Base-by-base conservation (phyloP, 53 echinoderm and acorn worm species). In the Mesocentrotus franciscanus region DNA sequence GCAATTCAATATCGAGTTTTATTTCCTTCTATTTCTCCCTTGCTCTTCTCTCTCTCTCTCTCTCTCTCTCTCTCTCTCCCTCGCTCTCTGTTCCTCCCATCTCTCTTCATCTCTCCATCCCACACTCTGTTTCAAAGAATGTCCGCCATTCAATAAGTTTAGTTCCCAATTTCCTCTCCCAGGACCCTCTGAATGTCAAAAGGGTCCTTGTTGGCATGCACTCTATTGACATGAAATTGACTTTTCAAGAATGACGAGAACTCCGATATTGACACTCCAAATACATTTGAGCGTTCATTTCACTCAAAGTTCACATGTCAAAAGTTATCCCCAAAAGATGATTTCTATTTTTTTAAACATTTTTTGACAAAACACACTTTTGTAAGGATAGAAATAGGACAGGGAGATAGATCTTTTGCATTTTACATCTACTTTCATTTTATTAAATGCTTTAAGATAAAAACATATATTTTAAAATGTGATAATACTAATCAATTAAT, bases 201-300 rank as follows among this genome's bases (percentile, higher is more conserved):
- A 9, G 15, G 92, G 75, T 92, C 58, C 35, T 30, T 75, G 92
- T 74, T 29, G 74, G 92, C 92, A 92, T 92, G 74, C 70, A 1
- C 57, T 71, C 56, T 92, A 92, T 92, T 74, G 92, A 92, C 75
- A 72, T 74, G 92, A 92, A 92, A 71, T 92, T 92, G 92, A 92
- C 92, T 92, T 72, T 92, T 92, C 92, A 92, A 91, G 91, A 91
- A 91, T 91, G 91, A 64, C 39, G 34, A 61, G 66, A 66, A 66
- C 61, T 91, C 39, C 16, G 64, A 64, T 91, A 91, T 91, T 91
- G 91, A 91, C 91, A 66, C 66, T 64, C 91, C 39, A 64, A 91
- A 91, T 91, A 91, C 91, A 33, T 62, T n/a, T 14, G 66, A 35
- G 91, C 66, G 35, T 91, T 9, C 66, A 60, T 91, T 91, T 91